phyloP scores from a whole-genome alignment of 1,140 invertebrate species.

The Pseudomyrmex gracilis region DNA sequence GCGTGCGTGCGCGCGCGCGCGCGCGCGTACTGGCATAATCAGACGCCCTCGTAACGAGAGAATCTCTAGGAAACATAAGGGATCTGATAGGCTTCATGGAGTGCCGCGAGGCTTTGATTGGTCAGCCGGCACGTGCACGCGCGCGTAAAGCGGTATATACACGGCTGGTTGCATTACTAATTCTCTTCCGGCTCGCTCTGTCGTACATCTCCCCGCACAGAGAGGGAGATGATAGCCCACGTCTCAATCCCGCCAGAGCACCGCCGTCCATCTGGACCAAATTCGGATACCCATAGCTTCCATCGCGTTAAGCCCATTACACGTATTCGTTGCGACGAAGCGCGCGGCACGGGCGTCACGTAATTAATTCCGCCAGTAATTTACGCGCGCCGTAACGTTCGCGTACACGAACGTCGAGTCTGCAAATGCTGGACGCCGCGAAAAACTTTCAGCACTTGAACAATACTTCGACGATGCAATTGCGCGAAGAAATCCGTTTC shows the following conservation, averaged over 20 bases:
- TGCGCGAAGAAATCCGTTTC: too few relatives aligned
- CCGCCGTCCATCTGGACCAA: constrained; percentile 58
- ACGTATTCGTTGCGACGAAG: constrained; percentile 42
- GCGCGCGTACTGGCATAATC: constrained; percentile 23
- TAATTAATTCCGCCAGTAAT: constrained; percentile 54
- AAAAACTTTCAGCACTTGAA: background rate
- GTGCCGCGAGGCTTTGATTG: constrained; percentile 71
- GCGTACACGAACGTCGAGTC: background rate
- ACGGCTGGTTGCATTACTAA: constrained; percentile 69
- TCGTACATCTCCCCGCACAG: constrained; percentile 8
- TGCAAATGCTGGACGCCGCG: constrained; percentile 17
- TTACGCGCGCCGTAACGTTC: constrained; percentile 28
- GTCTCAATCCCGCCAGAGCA: constrained; percentile 27
- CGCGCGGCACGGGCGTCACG: constrained; percentile 43
- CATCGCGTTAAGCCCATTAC: constrained; percentile 65
- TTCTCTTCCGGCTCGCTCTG: constrained; percentile 65
- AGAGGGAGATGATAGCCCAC: background rate
- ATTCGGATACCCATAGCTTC: constrained; percentile 34
- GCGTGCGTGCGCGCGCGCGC: background rate
- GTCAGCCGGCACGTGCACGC: constrained; percentile 69
- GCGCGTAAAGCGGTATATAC: constrained; percentile 54
- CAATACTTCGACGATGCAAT: too few relatives aligned
- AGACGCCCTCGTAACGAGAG: constrained; percentile 44
- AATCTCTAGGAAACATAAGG: constrained; percentile 67
- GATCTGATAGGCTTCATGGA: constrained; percentile 74